Conservation (phyloP, 2,888 invertebrate species). For the Hymenopus coronatus region DNA sequence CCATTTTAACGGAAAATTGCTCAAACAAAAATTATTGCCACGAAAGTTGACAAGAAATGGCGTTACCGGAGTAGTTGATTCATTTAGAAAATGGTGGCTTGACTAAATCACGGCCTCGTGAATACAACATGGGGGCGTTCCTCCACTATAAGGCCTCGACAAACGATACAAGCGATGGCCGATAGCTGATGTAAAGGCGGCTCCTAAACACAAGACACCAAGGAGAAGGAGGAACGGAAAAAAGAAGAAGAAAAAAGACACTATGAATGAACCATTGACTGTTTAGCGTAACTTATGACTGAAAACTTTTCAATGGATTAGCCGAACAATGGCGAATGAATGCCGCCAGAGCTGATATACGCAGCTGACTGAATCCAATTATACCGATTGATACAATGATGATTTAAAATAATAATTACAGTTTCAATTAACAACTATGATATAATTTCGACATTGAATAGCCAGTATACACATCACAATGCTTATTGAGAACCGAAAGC, state of each 20-base stretch:
- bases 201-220: neutral
- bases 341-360: neutral
- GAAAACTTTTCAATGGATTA: neutral
- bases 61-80: neutral
- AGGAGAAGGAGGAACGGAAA: neutral
- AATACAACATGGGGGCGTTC: constrained; percentile 20
- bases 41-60: neutral
- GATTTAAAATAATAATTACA: neutral
- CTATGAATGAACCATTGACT: constrained; percentile 18
- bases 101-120: constrained; percentile 25
- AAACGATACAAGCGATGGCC: neutral
- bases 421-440: neutral
- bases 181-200: too few relatives aligned
- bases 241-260: neutral
- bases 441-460: too few relatives aligned
- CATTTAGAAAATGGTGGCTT: constrained; percentile 25
- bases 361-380: neutral
- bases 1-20: neutral
- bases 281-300: neutral
- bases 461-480: too few relatives aligned
- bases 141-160: constrained; percentile 4
- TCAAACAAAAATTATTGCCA: neutral
- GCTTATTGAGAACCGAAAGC: too few relatives aligned
- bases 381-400: neutral
- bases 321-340: neutral